Percentiles rank a stretch among this genome's conserved stretches.
phyloP scores from a whole-genome alignment of 2,113 vertebrate species.

The Polyodon spathula region DNA sequence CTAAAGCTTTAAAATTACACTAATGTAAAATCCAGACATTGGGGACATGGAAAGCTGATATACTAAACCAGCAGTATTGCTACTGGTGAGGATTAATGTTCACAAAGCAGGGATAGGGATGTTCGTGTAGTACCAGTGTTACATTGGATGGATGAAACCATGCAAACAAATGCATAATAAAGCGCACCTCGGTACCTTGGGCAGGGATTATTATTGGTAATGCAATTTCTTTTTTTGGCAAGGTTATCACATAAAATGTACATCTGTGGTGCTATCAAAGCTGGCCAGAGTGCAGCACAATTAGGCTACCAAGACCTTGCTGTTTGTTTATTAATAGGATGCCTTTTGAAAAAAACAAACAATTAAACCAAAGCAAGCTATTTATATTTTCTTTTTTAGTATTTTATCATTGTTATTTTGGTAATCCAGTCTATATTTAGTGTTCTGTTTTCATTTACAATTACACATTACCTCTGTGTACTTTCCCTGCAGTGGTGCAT shows the following conservation, averaged over 20 bases:
- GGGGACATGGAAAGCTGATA: neutral
- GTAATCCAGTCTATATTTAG: neutral
- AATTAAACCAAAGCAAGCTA: neutral
- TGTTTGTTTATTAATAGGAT: neutral
- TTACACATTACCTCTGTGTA: neutral
- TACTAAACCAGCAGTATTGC: neutral
- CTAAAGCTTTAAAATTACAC: neutral
- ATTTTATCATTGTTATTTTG: neutral
- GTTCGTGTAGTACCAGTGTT: neutral
- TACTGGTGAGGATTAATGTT: too few relatives aligned
- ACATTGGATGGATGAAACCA: neutral
- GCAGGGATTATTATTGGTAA: neutral
- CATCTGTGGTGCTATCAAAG: constrained; percentile 7
- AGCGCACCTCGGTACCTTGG: neutral
- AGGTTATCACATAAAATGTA: neutral
- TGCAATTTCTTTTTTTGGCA: too few relatives aligned
- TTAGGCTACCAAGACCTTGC: neutral
- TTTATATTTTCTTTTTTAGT: neutral
- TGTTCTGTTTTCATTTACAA: neutral
- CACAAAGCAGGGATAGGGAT: neutral
- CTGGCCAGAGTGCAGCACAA: neutral
- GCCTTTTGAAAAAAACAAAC: neutral
- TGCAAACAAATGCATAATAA: neutral
- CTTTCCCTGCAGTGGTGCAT: neutral
- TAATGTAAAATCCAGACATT: neutral